Conservation (phyloP, 2,113 vertebrate genomes). For the Egretta garzetta region DNA sequence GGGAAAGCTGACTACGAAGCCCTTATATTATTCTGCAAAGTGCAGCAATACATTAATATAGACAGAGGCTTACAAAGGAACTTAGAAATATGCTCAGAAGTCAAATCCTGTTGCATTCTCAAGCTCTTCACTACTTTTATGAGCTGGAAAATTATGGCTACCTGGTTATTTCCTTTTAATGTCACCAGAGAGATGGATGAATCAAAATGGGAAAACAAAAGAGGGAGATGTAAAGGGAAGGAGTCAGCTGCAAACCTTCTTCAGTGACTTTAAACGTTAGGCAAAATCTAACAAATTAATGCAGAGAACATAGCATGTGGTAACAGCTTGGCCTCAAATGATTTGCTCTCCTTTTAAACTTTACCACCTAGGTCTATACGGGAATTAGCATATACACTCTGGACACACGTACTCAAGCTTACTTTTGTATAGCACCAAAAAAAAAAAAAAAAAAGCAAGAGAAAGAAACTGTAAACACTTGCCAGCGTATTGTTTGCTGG, state of each 20-base stretch:
- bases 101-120: background rate
- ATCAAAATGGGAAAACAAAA: background rate
- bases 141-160: slow-evolving; percentile 19
- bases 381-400: background rate
- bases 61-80: slow-evolving; percentile 34
- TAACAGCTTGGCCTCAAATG: background rate
- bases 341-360: background rate
- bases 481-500: slow-evolving; percentile 68
- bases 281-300: background rate
- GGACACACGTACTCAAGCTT: slow-evolving; percentile 45
- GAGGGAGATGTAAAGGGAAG: background rate
- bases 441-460: background rate
- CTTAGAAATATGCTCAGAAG: slow-evolving; percentile 43
- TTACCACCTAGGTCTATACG: background rate
- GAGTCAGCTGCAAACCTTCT: slow-evolving; percentile 10
- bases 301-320: background rate
- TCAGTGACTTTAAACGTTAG: background rate
- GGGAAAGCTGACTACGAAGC: slow-evolving; percentile 60
- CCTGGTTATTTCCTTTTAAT: slow-evolving; percentile 33
- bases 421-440: slow-evolving; percentile 5
- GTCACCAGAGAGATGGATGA: background rate
- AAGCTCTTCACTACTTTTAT: background rate
- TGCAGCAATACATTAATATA: slow-evolving; percentile 61
- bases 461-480: slow-evolving; percentile 38
- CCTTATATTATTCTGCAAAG: slow-evolving; percentile 59